phyloP scores from a whole-genome alignment of 2,888 invertebrate genomes.

The Lepidochrysops patricia region DNA sequence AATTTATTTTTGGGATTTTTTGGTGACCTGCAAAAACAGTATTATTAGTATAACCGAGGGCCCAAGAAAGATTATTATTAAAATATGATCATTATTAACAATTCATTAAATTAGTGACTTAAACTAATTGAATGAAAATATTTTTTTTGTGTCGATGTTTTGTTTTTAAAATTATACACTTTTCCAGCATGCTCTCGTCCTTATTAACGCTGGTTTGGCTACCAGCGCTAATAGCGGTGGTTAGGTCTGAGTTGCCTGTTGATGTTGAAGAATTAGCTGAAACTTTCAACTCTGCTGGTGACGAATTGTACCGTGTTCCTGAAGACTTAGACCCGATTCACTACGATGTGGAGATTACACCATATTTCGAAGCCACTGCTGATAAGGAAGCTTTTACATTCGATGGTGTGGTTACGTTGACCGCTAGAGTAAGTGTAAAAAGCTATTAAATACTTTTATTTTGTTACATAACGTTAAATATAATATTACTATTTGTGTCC shows the following conservation, averaged over 20 bases:
- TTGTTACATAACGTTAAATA: not conserved
- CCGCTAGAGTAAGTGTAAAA: constrained; percentile 38
- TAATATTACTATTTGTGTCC: no score
- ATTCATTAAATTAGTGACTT: no score
- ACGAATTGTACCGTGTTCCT: constrained; percentile 43
- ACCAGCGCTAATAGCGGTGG: constrained; percentile 36
- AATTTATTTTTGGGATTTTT: no score
- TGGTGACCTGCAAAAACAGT: no score
- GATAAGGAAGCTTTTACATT: constrained; percentile 54
- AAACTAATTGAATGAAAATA: no score
- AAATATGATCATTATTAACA: no score
- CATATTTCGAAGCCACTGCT: constrained; percentile 56
- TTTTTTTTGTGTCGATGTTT: not conserved
- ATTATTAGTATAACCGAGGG: not conserved
- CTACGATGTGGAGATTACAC: constrained; percentile 70
- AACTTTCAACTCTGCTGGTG: constrained; percentile 28
- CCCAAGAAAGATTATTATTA: not conserved
- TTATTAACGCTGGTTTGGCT: constrained; percentile 34
- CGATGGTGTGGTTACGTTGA: constrained; percentile 56
- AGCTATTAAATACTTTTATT: not conserved
- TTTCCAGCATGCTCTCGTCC: constrained; percentile 31
- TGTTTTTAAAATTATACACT: not conserved
- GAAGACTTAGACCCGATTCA: constrained; percentile 64
- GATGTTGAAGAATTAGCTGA: constrained; percentile 32
- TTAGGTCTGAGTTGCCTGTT: constrained; percentile 44